These are phyloP conservation scores for Nasonovia ribisnigri DNA, from an alignment of 2,888 invertebrate species.

Conservation along the genomic window DNA sequence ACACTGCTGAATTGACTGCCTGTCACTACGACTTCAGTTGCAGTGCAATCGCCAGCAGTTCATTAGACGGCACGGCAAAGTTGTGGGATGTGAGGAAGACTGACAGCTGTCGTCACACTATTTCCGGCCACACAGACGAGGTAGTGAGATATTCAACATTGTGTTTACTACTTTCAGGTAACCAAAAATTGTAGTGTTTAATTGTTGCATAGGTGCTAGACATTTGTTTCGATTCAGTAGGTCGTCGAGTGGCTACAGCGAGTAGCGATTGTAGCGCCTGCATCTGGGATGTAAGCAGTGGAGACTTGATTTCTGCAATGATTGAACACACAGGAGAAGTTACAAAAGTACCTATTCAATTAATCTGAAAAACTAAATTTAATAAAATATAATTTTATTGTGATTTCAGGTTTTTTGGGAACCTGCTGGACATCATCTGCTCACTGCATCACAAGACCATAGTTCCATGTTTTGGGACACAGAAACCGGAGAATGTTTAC, in stretches of 20 bases:
- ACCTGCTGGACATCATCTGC: conserved; percentile 80
- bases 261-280: conserved; percentile 83
- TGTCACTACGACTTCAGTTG: conserved; percentile 80
- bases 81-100: conserved; percentile 79
- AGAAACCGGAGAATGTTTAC: conserved; percentile 73
- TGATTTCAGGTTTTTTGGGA: conserved; percentile 80
- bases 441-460: conserved; percentile 83
- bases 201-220: conserved; percentile 75
- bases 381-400: background rate
- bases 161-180: background rate
- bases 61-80: conserved; percentile 79
- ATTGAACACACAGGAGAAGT: conserved; percentile 79
- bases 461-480: conserved; percentile 82
- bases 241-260: conserved; percentile 80
- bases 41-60: conserved; percentile 78
- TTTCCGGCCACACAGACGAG: conserved; percentile 77
- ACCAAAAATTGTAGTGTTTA: background rate
- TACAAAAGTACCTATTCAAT: conserved; percentile 73
- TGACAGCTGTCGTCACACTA: conserved; percentile 73
- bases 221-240: conserved; percentile 82
- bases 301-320: conserved; percentile 75
- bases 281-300: conserved; percentile 77
- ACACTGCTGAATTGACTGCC: conserved; percentile 78
- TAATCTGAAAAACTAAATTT: background rate
- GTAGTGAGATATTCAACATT: conserved; percentile 69